Base-by-base conservation (phyloP, 2,113 vertebrate genomes). In the Neodontobutis hainanensis region DNA sequence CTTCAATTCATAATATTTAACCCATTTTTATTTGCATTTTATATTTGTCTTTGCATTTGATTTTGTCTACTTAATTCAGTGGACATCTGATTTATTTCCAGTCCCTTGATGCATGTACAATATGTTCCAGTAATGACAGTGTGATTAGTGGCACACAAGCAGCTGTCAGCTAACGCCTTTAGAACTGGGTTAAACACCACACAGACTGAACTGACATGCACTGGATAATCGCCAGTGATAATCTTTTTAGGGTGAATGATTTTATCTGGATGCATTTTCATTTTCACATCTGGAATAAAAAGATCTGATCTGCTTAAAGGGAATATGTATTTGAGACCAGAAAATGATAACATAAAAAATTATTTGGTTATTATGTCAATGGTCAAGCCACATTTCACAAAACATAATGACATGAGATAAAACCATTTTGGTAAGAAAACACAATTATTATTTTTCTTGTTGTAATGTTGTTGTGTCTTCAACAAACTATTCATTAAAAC, bases 241-340 rank as follows among this genome's bases (percentile, higher is more conserved):
- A 75, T 78, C 49, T 44, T 27, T 42, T 50, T 38, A 71, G 44
- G 46, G 53, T 62, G 48, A 27, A 70, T 42, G 8, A 63, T 53
- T 76, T 16, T 3, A 0, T 51, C 27, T 69, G 45, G 16, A 52
- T 57, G 58, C 0, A 61, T 44, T 57, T 65, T 76, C 19, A 57
- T 62, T 66, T 66, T 71, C 48, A 71, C 43, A 55, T 55, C 3
- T 66, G 59, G 6, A 68, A 35, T 55, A 14, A 68, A 36, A 68
- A 44, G 19, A 55, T 55, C 11, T 51, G 62, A 75, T 77, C 8
- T 69, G 15, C 27, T 55, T 55, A 36, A 60, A 55, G 38, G 38
- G 35, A 53, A 59, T 32, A 70, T 32, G 61, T 67, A 75, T 53
- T 8, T 16, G 45, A 61, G 32, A 73, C 52, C 14, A 49, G 45